A percentile compares a stretch with the other conserved stretches of the same genome.
phyloP scores from a whole-genome alignment of 2,888 invertebrate species.

The Nemurella pictetii region DNA sequence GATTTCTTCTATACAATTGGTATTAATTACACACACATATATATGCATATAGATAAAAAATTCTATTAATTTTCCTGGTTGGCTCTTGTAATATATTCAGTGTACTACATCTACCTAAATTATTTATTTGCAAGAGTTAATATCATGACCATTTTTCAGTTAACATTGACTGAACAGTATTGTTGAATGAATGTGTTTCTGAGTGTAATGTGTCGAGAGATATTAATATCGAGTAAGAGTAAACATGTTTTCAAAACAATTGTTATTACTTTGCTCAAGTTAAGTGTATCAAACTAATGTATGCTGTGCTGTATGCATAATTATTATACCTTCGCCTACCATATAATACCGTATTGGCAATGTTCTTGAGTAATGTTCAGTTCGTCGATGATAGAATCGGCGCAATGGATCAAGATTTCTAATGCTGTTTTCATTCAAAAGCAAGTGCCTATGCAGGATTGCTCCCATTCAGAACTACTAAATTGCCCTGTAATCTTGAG shows the following conservation, averaged over 20 bases:
- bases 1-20: neutral
- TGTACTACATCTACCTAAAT: neutral
- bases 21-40: neutral
- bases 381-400: neutral
- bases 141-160: neutral
- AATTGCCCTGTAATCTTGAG: too few species aligned
- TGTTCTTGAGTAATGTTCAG: neutral
- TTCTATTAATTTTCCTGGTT: constrained; percentile 3
- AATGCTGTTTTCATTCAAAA: neutral
- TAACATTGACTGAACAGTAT: neutral
- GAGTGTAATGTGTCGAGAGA: neutral
- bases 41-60: neutral
- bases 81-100: neutral
- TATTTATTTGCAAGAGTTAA: neutral
- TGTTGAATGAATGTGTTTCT: neutral
- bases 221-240: neutral
- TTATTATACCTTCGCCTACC: neutral
- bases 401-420: neutral
- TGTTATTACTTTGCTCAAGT: neutral
- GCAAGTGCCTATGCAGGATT: neutral
- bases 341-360: too few species aligned
- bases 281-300: neutral
- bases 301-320: neutral
- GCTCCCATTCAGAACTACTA: neutral
- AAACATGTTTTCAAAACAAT: neutral